Percentiles rank a stretch among this genome's conserved stretches.
These are phyloP conservation scores for Notamacropus eugenii DNA, from an alignment of 2,797 vertebrate genomes.

Conservation along the genomic window DNA sequence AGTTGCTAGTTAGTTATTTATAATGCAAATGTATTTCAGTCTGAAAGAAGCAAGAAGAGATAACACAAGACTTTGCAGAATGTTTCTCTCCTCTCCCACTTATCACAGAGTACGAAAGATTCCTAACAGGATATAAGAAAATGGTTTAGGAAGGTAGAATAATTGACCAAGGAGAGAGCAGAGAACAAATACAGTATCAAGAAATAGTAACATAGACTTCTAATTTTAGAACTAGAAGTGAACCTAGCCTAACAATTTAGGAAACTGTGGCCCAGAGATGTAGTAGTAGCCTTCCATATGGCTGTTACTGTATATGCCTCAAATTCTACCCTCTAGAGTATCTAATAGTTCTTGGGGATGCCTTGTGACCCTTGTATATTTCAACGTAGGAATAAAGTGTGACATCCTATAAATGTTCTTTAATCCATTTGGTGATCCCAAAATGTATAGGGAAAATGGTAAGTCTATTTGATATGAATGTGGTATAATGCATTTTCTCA, in stretches of 20 bases:
- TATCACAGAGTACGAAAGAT: not conserved
- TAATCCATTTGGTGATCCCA: conserved; percentile 17
- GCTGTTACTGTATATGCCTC: not conserved
- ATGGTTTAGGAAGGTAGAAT: not conserved
- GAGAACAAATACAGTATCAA: not conserved
- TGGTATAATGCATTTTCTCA: not conserved
- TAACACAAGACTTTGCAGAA: not conserved
- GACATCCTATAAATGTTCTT: not conserved
- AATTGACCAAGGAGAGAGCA: not conserved
- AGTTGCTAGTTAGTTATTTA: not conserved
- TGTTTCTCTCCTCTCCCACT: not conserved
- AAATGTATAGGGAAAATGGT: conserved; percentile 3
- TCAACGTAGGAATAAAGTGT: not conserved
- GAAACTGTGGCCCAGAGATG: not conserved
- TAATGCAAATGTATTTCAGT: not conserved
- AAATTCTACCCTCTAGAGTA: not conserved
- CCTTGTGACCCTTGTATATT: not conserved
- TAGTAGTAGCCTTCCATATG: not conserved
- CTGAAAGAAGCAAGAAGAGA: not conserved
- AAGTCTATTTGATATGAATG: not conserved
- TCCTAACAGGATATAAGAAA: not conserved
- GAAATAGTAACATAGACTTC: not conserved
- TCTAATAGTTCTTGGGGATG: not conserved
- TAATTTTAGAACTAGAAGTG: not conserved
- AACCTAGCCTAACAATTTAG: not conserved